phyloP scores from a whole-genome alignment of 2,888 invertebrate genomes.

The Melinaea marsaeus region DNA sequence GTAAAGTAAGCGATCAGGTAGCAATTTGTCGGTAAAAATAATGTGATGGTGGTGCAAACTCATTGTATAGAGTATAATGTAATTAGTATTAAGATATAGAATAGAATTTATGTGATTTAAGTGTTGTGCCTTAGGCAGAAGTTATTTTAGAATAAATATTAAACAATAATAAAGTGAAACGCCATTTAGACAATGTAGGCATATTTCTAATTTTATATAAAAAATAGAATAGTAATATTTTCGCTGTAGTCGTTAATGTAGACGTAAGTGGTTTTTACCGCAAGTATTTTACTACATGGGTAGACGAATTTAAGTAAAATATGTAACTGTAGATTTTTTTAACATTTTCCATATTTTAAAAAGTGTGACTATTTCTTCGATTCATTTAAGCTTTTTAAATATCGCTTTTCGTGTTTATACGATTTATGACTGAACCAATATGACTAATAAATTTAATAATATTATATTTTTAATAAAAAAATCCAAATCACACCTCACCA shows the following conservation, averaged over 20 bases:
- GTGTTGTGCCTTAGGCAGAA: slow-evolving; percentile 60
- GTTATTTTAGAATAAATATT: slow-evolving; percentile 35
- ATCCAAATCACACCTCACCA: neutral
- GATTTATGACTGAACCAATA: slow-evolving; percentile 68
- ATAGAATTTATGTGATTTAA: slow-evolving; percentile 48
- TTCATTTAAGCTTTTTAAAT: slow-evolving; percentile 63
- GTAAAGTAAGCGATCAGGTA: slow-evolving; percentile 32
- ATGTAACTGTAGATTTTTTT: slow-evolving; percentile 54
- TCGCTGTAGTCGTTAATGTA: slow-evolving; percentile 58
- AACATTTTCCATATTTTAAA: slow-evolving; percentile 38
- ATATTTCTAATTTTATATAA: slow-evolving; percentile 33
- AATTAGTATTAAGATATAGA: slow-evolving; percentile 63
- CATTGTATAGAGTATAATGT: slow-evolving; percentile 54
- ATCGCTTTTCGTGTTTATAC: slow-evolving; percentile 68
- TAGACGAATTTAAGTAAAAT: slow-evolving; percentile 41
- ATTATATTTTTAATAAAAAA: neutral
- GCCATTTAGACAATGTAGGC: slow-evolving; percentile 31
- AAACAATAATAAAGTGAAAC: slow-evolving; percentile 22
- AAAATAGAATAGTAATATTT: slow-evolving; percentile 58
- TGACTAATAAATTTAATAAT: neutral
- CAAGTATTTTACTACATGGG: slow-evolving; percentile 43
- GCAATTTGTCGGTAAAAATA: slow-evolving; percentile 45
- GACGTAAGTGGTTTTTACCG: slow-evolving; percentile 53
- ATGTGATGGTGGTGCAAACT: slow-evolving; percentile 76
- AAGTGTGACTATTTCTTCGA: slow-evolving; percentile 46